Conservation (phyloP, 2,113 vertebrate genomes). For the crab-eating macaque (Macaca fascicularis) region DNA sequence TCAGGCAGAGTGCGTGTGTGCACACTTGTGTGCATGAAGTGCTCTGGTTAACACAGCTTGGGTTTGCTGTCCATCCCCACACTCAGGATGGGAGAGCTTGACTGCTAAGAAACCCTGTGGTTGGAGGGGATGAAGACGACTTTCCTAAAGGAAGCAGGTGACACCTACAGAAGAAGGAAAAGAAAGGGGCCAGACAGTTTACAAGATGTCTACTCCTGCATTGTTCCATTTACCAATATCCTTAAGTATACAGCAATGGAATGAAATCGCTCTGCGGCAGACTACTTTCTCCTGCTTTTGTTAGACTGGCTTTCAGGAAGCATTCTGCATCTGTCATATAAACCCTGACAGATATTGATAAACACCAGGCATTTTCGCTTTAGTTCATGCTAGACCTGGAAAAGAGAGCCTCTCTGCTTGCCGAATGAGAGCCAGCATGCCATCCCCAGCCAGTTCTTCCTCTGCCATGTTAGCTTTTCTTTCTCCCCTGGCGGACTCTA, state of each 20-base stretch:
- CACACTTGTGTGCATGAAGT: neutral
- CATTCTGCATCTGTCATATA: neutral
- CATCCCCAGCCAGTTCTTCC: fast-evolving
- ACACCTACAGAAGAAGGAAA: neutral
- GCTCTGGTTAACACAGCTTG: neutral
- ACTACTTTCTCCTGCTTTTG: neutral
- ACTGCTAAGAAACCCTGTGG: neutral
- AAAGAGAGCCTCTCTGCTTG: neutral
- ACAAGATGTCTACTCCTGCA: neutral
- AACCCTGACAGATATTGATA: neutral
- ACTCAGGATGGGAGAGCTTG: neutral
- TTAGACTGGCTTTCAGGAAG: neutral
- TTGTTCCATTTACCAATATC: neutral
- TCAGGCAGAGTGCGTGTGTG: neutral
- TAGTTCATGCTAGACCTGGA: neutral
- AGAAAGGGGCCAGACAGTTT: neutral
- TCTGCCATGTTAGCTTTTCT: neutral
- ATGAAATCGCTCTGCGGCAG: neutral
- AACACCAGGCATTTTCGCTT: neutral
- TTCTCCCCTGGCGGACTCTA: neutral
- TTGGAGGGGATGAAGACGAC: neutral
- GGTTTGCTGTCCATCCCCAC: neutral
- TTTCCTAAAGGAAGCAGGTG: neutral
- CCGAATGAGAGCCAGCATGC: fast-evolving
- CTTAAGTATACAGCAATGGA: neutral